phyloP scores from a whole-genome alignment of 2,113 vertebrate genomes.

The Caranx melampygus region DNA sequence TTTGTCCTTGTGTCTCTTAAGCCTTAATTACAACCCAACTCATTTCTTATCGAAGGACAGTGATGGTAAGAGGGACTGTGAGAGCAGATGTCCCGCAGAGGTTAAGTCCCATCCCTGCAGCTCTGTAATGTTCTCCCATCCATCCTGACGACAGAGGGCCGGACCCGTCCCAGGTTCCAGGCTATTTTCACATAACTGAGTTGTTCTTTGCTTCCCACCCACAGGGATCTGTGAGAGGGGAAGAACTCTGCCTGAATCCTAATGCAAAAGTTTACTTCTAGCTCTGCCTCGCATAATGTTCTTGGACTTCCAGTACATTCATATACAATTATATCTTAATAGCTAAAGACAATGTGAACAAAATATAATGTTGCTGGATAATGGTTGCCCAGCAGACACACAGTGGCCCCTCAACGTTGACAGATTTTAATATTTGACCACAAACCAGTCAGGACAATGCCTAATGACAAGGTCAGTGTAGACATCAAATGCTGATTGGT shows the following conservation, averaged over 20 bases:
- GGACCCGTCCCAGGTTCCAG: neutral
- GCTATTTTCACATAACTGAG: constrained; percentile 5
- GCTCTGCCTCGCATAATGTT: too few relatives aligned
- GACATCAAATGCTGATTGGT: too few relatives aligned
- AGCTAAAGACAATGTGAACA: too few relatives aligned
- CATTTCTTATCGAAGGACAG: constrained; percentile 52
- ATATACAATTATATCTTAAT: too few relatives aligned
- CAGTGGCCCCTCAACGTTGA: too few relatives aligned
- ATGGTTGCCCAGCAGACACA: too few relatives aligned
- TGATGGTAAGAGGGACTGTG: constrained; percentile 11
- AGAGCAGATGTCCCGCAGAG: constrained; percentile 38
- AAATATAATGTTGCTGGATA: too few relatives aligned
- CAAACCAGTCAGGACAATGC: too few relatives aligned
- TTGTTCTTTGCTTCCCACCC: constrained; percentile 4
- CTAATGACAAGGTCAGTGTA: too few relatives aligned
- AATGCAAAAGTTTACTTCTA: neutral
- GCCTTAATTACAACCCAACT: constrained; percentile 46
- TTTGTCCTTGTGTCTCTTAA: constrained; percentile 37
- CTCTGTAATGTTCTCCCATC: constrained; percentile 34
- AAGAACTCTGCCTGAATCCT: neutral
- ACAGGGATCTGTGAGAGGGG: neutral
- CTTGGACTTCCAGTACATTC: too few relatives aligned
- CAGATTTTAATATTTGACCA: too few relatives aligned
- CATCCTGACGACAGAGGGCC: constrained; percentile 27
- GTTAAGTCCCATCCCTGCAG: constrained; percentile 40